Evolutionary conservation across 2,888 invertebrate species (phyloP), one percentile per base, ranked within the genome.

Genomic region (Glaucopsyche alexis): DNA sequence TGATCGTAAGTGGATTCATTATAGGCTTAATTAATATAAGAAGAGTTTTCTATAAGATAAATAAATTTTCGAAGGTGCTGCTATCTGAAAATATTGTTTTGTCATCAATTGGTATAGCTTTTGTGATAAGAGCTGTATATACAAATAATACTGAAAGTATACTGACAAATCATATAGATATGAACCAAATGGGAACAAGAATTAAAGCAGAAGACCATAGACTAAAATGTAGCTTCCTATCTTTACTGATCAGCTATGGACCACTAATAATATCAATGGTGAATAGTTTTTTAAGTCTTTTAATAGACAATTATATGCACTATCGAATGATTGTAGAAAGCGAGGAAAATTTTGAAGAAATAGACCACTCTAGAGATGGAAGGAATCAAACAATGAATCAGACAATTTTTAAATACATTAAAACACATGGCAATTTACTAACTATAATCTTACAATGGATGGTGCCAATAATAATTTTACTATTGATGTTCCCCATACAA

Each of bases 221-320:
- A 72, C 11, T 74, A 38, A 77, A 83, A 40, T 93, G 93, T 75
- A 85, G 83, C 52, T 87, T 87, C 74, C 75, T 80, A 70, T 80
- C 85, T 52, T 78, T 88, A 13, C 76, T 93, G 16, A 80, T 88
- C 77, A 86, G 86, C 64, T 93, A 90, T 19, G 91, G 91, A 60
- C 92, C 92, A 1, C 75, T 90, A 16, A 83, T 91, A 40, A 80
- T 90, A 45, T 88, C 93, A 6, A 79, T 91, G 64, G 89, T 91
- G 0, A 93, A 93, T 76, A 92, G 91, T 76, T 93, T 93, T 76
- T 52, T 91, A 11, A 89, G 85, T 72, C 80, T 92, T 1, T 79
- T 91, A 0, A 88, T 93, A 73, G 88, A 92, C 74, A 91, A 91
- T 78, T 92, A 90, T 74, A 84, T 91, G 86, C 90, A 91, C 78